These are phyloP conservation scores for Poecilia wingei DNA, from an alignment of 2,797 vertebrate species.

Conservation along the genomic window DNA sequence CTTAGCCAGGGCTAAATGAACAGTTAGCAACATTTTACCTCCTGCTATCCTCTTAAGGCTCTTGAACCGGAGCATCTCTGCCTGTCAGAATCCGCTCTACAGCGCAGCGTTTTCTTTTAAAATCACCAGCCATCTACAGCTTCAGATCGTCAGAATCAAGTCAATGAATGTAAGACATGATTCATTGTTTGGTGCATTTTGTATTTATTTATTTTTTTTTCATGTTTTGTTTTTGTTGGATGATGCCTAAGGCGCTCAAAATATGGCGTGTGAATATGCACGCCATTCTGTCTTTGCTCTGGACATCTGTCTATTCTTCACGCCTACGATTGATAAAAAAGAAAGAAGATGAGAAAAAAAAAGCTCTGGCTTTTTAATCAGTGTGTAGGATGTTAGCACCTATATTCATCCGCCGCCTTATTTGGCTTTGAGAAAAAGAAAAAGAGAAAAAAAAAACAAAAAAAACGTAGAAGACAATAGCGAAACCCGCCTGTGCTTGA, in stretches of 20 bases:
- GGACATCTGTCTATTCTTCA: constrained; percentile 64
- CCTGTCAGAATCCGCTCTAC: constrained; percentile 4
- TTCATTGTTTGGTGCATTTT: constrained; percentile 22
- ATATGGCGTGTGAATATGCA: constrained; percentile 39
- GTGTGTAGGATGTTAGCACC: constrained; percentile 65
- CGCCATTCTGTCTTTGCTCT: constrained; percentile 35
- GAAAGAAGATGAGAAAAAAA: background rate
- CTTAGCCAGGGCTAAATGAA: constrained; percentile 97
- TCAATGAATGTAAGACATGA: constrained; percentile 30
- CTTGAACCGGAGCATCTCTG: constrained; percentile 24
- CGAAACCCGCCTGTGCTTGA: constrained; percentile 55
- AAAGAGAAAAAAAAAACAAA: too few species aligned
- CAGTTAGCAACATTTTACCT: constrained; percentile 87
- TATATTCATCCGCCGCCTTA: constrained; percentile 64
- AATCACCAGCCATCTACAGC: constrained; percentile 3
- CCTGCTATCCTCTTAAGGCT: constrained; percentile 42
- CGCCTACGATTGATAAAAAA: constrained; percentile 37
- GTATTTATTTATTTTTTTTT: background rate
- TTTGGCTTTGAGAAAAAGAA: constrained; percentile 56
- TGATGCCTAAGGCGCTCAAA: constrained; percentile 26
- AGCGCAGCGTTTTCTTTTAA: background rate
- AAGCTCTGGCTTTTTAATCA: constrained; percentile 31
- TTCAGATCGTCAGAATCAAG: constrained; percentile 36
- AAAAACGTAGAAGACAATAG: constrained; percentile 66
- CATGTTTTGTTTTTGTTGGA: constrained; percentile 5